Conservation (phyloP, 2,888 invertebrate species). For the Zhuqinia jingwanae region DNA sequence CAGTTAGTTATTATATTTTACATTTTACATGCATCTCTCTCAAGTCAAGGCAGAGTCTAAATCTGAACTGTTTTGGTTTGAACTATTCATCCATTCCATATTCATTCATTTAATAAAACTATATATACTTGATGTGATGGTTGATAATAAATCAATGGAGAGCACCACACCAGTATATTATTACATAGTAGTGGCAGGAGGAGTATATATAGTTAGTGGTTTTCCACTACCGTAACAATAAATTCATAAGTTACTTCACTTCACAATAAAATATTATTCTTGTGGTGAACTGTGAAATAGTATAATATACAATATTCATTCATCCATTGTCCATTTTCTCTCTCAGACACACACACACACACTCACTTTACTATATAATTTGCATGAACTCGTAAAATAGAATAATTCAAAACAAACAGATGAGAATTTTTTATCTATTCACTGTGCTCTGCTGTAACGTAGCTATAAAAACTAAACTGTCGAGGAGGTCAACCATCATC, state of each 20-base stretch:
- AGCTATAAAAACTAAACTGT: neutral
- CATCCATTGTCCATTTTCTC: constrained; percentile 24
- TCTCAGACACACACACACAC: no score
- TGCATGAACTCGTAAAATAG: neutral
- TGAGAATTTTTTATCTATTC: neutral
- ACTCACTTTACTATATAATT: neutral
- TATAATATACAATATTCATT: neutral
- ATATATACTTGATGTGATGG: no score
- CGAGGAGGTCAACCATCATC: neutral
- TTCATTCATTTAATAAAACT: no score
- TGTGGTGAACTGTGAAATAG: neutral
- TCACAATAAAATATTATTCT: neutral
- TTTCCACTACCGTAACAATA: no score
- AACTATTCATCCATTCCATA: no score
- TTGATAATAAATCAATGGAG: neutral
- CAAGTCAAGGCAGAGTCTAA: constrained; percentile 7
- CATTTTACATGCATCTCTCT: no score
- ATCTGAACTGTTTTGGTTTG: constrained; percentile 29
- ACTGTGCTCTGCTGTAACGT: neutral
- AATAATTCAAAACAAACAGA: neutral
- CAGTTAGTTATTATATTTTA: constrained; percentile 56
- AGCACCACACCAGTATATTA: no score
- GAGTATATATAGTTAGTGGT: no score
- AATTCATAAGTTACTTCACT: constrained; percentile 18
- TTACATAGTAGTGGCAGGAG: neutral